Conservation (phyloP, 1,140 invertebrate species). For the Drosophila fuyamai region DNA sequence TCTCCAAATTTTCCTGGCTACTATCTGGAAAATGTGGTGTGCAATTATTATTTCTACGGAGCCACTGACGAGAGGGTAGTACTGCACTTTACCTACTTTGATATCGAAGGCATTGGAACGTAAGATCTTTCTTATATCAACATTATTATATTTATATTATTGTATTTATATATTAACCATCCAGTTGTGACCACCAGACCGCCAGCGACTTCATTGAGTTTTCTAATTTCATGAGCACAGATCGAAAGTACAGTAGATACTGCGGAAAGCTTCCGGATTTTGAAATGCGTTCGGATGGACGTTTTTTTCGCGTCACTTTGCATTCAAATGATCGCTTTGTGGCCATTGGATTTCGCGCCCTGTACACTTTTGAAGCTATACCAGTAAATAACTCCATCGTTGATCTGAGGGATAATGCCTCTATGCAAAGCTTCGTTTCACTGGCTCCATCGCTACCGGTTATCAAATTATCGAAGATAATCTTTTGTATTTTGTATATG, state of each 20-base stretch:
- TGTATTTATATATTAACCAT: constrained; percentile 75
- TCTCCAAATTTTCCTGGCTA: constrained; percentile 97
- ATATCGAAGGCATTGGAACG: constrained; percentile 96
- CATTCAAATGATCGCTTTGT: constrained; percentile 96
- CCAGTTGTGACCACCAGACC: constrained; percentile 93
- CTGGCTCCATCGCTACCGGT: background rate
- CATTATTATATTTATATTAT: background rate
- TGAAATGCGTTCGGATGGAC: constrained; percentile 93
- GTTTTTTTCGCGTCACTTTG: constrained; percentile 97
- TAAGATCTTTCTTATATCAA: constrained; percentile 86
- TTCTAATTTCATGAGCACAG: constrained; percentile 94
- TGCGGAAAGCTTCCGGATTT: constrained; percentile 93
- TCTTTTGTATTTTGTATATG: background rate
- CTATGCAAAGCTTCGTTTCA: constrained; percentile 73
- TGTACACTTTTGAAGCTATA: constrained; percentile 90
- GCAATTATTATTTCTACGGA: constrained; percentile 97
- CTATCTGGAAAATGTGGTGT: constrained; percentile 96
- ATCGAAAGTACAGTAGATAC: constrained; percentile 93
- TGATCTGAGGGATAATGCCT: constrained; percentile 71
- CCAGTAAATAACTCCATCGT: constrained; percentile 14
- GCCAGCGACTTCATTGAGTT: constrained; percentile 97
- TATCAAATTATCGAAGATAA: background rate
- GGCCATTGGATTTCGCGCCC: constrained; percentile 96
- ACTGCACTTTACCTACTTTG: constrained; percentile 95
- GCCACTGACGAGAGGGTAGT: constrained; percentile 91